Base-by-base conservation (phyloP, 2,888 invertebrate species). In the Psylliodes chrysocephalus region DNA sequence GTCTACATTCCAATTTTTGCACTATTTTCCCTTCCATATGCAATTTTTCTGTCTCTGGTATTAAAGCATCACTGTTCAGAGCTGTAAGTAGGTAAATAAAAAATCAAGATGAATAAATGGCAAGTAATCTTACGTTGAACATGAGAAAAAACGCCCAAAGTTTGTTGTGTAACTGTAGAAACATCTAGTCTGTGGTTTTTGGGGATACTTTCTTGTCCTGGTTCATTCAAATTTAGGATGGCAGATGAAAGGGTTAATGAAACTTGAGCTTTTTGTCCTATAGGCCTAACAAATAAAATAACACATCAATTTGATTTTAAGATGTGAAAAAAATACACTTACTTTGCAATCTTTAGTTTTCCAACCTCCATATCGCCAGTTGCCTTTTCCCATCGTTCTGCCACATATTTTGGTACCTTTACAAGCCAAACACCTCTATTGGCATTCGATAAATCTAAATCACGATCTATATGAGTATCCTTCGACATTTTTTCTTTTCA, bases 381-480 rank as follows among this genome's bases (percentile, higher is more conserved):
- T 6, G 94, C 91, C 80, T 93, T 94, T 79, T 95, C 93, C 98
- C 98, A 98, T 85, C 93, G 91, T 75, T 93, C 94, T 3, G 96
- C 94, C 73, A 98, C 91, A 82, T 98, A 98, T 84, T 98, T 98
- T 0, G 98, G 98, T 7, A 92, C 92, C 84, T 98, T 98, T 0
- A 98, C 98, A 5, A 98, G 86, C 98, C 98, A 98, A 8, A 98
- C 95, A 64, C 96, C 96, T 75, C 96, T 87, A 14, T 91, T 91
- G 14, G 94, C 92, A 81, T 95, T 94, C 14, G 93, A 91, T 55
- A 95, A 85, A 84, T 97, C 96, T 68, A 97, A 85, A 81, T 93
- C 93, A 69, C 90, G 88, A 77, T 93, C 93, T 52, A 89, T 86
- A 70, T 91, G 90, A 54, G 86, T 71, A 42, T 79, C 77, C 72